Base-by-base conservation (phyloP, 2,888 invertebrate species). In the Thyatira batis region DNA sequence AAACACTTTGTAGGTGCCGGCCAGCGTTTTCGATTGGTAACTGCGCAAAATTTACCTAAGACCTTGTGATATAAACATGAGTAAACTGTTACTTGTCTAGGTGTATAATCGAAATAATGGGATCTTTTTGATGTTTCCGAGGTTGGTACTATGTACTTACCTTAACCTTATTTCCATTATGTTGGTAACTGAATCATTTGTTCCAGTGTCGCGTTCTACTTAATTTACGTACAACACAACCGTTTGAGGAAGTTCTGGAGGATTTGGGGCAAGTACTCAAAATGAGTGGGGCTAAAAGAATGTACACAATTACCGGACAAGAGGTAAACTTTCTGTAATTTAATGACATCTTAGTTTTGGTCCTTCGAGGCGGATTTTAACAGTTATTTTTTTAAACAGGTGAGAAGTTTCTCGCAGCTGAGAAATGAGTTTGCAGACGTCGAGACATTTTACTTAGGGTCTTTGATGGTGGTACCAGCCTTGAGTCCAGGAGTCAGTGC, bases 211-310 rank as follows among this genome's bases (percentile, higher is more conserved):
- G 97, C 60, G 97, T 98, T 49, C 92, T 98, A 65, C 92, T 98
- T 60, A 98, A 98, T 82, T 94, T 98, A 70, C 95, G 97, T 62
- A 98, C 98, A 17, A 95, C 97, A 27, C 98, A 98, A 78, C 97
- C 97, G 0, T 98, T 98, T 80, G 98, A 98, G 87, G 98, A 98
- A 80, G 97, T 98, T 28, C 92, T 98, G 54, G 96, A 96, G 82
- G 98, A 98, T 87, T 93, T 98, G 76, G 98, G 98, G 46, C 97
- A 97, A 91, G 97, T 98, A 48, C 92, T 98, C 62, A 97, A 97
- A 92, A 97, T 97, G 95, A 97, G 95, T 76, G 96, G 97, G 58
- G 97, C 97, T 63, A 96, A 97, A 83, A 94, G 96, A 82, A 97
- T 98, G 95, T 98, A 96, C 89, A 98, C 98, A 27, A 96, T 97